Evolutionary conservation across 92 coral and sea anemone genomes (phyloP).

Genomic region (Palythoa grandiflora): DNA sequence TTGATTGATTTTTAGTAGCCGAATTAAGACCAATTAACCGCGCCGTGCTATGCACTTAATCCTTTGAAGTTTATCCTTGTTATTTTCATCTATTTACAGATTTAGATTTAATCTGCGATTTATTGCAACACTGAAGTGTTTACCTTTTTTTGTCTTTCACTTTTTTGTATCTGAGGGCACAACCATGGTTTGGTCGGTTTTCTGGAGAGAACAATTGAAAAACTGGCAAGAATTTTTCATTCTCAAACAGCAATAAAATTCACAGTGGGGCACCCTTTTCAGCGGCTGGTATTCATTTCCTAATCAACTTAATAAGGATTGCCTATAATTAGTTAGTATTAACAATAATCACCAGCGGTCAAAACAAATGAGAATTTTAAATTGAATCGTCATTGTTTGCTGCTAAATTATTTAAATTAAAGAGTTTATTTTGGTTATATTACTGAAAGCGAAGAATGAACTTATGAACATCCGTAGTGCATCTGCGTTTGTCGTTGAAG

Average conservation of each 20-base stretch:
- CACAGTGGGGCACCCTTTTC: slow-evolving; percentile 61
- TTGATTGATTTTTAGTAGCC: slow-evolving; percentile 56
- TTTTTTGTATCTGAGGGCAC: slow-evolving; percentile 2
- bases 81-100: slow-evolving; percentile 23
- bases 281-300: slow-evolving; percentile 52
- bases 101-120: background rate
- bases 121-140: background rate
- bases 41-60: slow-evolving; percentile 42
- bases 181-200: slow-evolving; percentile 23
- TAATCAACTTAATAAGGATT: slow-evolving; percentile 58
- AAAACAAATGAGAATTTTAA: slow-evolving; percentile 45
- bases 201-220: slow-evolving; percentile 27
- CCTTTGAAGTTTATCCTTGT: slow-evolving; percentile 35
- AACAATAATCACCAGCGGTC: slow-evolving; percentile 59
- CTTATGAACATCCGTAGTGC: slow-evolving; percentile 19
- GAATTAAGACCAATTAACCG: slow-evolving; percentile 53
- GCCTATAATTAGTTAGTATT: slow-evolving; percentile 61
- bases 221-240: slow-evolving; percentile 36
- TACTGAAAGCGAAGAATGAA: background rate
- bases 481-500: slow-evolving; percentile 27
- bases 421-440: slow-evolving; percentile 40
- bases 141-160: background rate
- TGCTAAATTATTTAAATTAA: slow-evolving; percentile 38
- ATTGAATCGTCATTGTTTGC: slow-evolving; percentile 34
- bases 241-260: slow-evolving; percentile 60